Evolutionary conservation across 30 jellyfish, hydroid and myxozoan species (phyloP).

Genomic region (Haliclystus octoradiatus): DNA sequence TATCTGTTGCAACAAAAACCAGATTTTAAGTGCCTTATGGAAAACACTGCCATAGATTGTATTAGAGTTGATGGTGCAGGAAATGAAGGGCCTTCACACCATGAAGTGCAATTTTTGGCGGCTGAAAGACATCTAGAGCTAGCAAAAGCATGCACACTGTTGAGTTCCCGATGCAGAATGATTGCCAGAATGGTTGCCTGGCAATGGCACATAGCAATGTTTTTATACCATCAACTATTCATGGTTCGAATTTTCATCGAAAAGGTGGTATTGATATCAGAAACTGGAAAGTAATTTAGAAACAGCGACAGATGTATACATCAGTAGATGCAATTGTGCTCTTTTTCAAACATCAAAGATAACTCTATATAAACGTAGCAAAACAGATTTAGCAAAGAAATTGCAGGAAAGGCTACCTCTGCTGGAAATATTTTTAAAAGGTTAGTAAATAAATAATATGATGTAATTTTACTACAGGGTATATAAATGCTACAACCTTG

Average conservation of each 20-base stretch:
- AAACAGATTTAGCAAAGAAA: too few species aligned
- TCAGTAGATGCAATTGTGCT: too few species aligned
- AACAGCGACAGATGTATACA: too few species aligned
- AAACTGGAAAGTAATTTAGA: too few species aligned
- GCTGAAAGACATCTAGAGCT: background rate
- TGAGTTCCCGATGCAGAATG: background rate
- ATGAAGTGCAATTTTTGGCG: background rate
- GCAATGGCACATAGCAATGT: background rate
- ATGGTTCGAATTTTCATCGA: background rate
- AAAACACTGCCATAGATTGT: background rate
- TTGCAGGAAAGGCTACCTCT: too few species aligned
- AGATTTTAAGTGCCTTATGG: background rate
- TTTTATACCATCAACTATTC: background rate
- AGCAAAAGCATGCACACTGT: background rate
- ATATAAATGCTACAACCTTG: too few species aligned
- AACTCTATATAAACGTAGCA: too few species aligned
- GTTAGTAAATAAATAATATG: too few species aligned
- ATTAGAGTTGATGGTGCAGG: slow-evolving; percentile 2
- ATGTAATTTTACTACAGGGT: too few species aligned
- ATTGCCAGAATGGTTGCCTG: background rate
- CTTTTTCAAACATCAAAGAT: too few species aligned
- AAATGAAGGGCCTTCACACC: background rate
- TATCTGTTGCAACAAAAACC: background rate
- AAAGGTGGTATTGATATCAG: too few species aligned
- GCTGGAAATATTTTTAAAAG: too few species aligned